These are phyloP conservation scores for Lates calcarifer DNA, from an alignment of 2,113 vertebrate species.

Conservation along the genomic window DNA sequence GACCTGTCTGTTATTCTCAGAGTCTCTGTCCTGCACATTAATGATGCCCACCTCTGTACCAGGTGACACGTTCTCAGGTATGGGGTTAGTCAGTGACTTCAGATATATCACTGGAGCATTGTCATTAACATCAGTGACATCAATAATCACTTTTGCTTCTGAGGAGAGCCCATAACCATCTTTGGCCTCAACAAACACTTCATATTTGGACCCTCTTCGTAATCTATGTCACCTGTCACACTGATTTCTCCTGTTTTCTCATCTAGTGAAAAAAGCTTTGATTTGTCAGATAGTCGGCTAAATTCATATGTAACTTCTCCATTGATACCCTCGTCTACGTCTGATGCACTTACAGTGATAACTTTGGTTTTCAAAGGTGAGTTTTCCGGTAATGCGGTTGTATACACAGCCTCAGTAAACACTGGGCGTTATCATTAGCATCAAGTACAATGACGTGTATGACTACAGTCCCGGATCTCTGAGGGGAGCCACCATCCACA, in stretches of 20 bases:
- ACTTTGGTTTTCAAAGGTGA: conserved; percentile 62
- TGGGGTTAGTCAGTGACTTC: conserved; percentile 75
- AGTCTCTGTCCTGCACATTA: conserved; percentile 84
- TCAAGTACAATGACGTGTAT: conserved; percentile 75
- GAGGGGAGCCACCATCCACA: conserved; percentile 78
- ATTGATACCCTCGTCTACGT: conserved; percentile 78
- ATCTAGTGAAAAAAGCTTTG: conserved; percentile 52
- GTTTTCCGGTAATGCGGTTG: conserved; percentile 72
- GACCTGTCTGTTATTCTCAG: conserved; percentile 78
- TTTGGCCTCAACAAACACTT: conserved; percentile 75
- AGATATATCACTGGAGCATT: conserved; percentile 80
- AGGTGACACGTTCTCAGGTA: conserved; percentile 77
- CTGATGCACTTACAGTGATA: conserved; percentile 83
- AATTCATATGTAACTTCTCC: conserved; percentile 70
- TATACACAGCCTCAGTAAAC: conserved; percentile 75
- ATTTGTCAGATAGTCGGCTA: conserved; percentile 51
- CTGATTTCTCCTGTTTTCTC: conserved; percentile 55
- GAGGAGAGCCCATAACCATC: conserved; percentile 80
- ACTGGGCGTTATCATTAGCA: conserved; percentile 80
- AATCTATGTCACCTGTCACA: conserved; percentile 58
- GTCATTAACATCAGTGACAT: conserved; percentile 85
- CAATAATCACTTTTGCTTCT: conserved; percentile 77
- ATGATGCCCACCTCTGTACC: conserved; percentile 85
- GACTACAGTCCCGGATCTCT: conserved; percentile 68
- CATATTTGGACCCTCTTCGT: conserved; percentile 56